Base-by-base conservation (phyloP, 2,888 invertebrate genomes). In the Volucella zonaria region DNA sequence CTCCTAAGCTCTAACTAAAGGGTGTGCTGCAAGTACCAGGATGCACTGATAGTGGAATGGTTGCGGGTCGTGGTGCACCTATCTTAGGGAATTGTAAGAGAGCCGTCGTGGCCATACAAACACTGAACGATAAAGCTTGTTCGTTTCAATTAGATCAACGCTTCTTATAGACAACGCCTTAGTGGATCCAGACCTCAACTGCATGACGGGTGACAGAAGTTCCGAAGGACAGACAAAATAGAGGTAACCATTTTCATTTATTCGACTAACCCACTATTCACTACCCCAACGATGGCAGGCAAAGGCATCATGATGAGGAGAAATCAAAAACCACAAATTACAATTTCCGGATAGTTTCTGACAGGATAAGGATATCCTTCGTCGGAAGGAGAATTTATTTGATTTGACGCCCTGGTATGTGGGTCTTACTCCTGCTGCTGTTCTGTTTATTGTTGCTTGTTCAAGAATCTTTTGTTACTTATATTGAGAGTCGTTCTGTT, bases 301-400 rank as follows among this genome's bases (percentile, higher is more conserved):
- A 14, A 54, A 40, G 14, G 61, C 23, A 31, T 31, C 31, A 31
- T 31, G 31, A 31, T 31, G 61, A 51, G 40, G 56, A 18, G 64
- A 59, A 79, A 73, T 73, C 79, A 67, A 61, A 67, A 73, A 67
- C 79, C 67, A 59, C 66, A 73, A 79, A 73, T 79, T 73, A 79
- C 73, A 79, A 73, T 79, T 79, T 73, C 79, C 73, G 79, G 58
- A 61, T 71, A 71, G 58, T 58, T 64, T 71, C 62, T 51, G 78
- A 64, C 70, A 71, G 71, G 42, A 71, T 52, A 66, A 73, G 66
- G 71, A 59, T 73, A 66, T 59, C 71, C 77, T 62, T 56, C 40
- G 51, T 71, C 56, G 56, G 70, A 64, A 64, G 52, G 43, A 43
- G 73, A 47, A 61, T 79, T 79, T 67, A 66, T 79, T 79, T 59